Evolutionary conservation across 2,113 vertebrate species (phyloP).

Genomic region (Sterrhoptilus dennistouni): DNA sequence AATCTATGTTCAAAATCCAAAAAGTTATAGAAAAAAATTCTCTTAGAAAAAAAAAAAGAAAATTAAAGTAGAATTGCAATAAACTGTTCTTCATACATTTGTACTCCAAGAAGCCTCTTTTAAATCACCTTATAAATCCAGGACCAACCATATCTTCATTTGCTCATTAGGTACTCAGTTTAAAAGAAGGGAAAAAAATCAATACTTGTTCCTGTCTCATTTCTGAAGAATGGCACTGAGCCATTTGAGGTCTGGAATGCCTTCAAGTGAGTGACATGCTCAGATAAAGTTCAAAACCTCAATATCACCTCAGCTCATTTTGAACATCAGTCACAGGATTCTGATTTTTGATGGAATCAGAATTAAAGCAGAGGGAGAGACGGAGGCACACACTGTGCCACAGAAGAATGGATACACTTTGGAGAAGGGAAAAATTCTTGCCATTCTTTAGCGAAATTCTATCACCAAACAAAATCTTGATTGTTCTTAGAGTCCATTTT

Average conservation of each 20-base stretch:
- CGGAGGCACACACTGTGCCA: neutral
- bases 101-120: neutral
- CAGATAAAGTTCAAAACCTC: constrained; percentile 68
- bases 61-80: neutral
- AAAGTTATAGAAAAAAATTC: neutral
- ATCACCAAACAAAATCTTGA: neutral
- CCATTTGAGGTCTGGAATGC: constrained; percentile 56
- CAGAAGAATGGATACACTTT: neutral
- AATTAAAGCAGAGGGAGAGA: constrained; percentile 37
- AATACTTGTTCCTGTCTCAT: constrained; percentile 56
- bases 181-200: constrained; percentile 56
- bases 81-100: constrained; percentile 5
- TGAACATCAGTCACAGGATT: constrained; percentile 59
- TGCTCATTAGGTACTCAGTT: constrained; percentile 58
- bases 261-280: constrained; percentile 65
- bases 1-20: neutral
- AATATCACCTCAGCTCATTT: constrained; percentile 66
- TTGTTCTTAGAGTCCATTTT: neutral
- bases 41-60: neutral
- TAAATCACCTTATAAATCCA: constrained; percentile 35
- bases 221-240: constrained; percentile 61
- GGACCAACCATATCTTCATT: constrained; percentile 46
- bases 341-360: constrained; percentile 56
- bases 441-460: neutral
- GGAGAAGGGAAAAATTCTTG: neutral